Conservation (phyloP, 2,797 vertebrate genomes). For the Urocyon cinereoargenteus region DNA sequence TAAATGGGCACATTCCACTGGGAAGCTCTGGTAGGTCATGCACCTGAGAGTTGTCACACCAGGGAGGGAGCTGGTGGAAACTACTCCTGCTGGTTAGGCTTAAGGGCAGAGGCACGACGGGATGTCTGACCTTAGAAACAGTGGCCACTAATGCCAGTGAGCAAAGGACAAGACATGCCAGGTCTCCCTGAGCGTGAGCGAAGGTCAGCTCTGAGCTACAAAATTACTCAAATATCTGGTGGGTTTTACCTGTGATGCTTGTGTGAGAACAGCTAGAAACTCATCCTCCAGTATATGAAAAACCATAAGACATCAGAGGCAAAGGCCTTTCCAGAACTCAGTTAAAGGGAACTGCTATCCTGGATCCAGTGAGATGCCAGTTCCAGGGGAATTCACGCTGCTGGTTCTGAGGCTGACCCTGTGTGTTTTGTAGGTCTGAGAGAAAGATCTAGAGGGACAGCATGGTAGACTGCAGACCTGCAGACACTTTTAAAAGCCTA, state of each 20-base stretch:
- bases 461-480: neutral
- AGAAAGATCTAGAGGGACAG: neutral
- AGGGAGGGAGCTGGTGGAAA: neutral
- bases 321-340: neutral
- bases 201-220: neutral
- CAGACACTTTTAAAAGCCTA: neutral
- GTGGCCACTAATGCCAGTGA: neutral
- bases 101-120: neutral
- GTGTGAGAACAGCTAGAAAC: neutral
- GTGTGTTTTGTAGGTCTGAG: neutral
- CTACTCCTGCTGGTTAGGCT: neutral
- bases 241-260: no score
- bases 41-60: neutral
- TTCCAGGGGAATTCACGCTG: rapidly evolving
- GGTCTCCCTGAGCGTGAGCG: neutral
- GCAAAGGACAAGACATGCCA: neutral
- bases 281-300: neutral
- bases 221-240: neutral
- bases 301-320: neutral
- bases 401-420: rapidly evolving
- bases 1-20: no score
- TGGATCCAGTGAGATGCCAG: neutral
- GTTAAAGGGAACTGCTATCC: neutral
- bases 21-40: neutral
- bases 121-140: neutral